phyloP scores from a whole-genome alignment of 2,113 vertebrate species.

The Coryphaenoides rupestris region DNA sequence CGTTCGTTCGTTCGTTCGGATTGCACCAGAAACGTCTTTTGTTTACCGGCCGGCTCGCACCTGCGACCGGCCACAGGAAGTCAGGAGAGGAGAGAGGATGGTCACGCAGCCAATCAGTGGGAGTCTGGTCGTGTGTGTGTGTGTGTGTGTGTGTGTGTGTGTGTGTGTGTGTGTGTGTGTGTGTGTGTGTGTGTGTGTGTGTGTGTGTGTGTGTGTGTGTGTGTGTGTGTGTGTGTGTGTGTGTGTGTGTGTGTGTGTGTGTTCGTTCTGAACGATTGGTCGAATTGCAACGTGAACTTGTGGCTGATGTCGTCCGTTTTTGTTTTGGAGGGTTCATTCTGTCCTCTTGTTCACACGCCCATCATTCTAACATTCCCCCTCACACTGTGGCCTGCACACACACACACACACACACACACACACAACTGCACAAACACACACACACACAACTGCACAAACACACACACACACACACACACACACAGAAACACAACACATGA shows the following conservation, averaged over 20 bases:
- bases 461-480: too few species aligned
- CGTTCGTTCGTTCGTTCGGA: slow-evolving; percentile 60
- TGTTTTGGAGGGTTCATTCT: slow-evolving; percentile 8
- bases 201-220: slow-evolving; percentile 1
- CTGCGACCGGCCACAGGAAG: too few species aligned
- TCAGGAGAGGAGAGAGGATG: too few species aligned
- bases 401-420: too few species aligned
- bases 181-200: not conserved
- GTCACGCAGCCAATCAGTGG: too few species aligned
- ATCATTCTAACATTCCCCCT: slow-evolving; percentile 46
- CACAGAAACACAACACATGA: too few species aligned
- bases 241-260: too few species aligned
- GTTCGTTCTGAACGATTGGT: not conserved
- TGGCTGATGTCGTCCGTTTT: not conserved
- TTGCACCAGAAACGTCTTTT: slow-evolving; percentile 17
- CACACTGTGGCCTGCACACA: slow-evolving; percentile 21
- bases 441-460: too few species aligned
- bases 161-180: too few species aligned
- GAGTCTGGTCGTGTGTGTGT: too few species aligned
- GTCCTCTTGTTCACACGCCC: not conserved
- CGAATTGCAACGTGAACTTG: slow-evolving; percentile 14
- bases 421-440: not conserved
- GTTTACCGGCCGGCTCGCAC: too few species aligned
- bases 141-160: too few species aligned
- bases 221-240: slow-evolving; percentile 9